Percentiles rank a stretch among this genome's conserved stretches.
These are phyloP conservation scores for Rosalia funebris DNA, from an alignment of 2,888 invertebrate species.

Conservation along the genomic window DNA sequence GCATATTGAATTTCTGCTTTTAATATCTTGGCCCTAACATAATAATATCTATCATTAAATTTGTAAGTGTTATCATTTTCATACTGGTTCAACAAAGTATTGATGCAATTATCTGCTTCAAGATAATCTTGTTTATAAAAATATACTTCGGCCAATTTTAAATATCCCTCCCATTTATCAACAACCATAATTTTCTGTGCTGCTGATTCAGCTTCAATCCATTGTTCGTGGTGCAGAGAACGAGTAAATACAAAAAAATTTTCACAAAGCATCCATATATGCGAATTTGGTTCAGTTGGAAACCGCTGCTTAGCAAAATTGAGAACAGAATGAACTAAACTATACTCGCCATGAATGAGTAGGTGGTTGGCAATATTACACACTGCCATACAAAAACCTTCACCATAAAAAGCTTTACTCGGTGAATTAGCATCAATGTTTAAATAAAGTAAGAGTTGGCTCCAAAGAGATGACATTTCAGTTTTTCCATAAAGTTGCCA, in stretches of 20 bases:
- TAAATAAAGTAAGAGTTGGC: conserved; percentile 81
- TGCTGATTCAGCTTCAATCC: conserved; percentile 76
- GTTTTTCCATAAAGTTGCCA: conserved; percentile 91
- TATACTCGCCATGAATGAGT: conserved; percentile 68
- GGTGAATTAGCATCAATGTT: conserved; percentile 72
- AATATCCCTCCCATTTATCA: conserved; percentile 74
- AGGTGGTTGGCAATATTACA: conserved; percentile 73
- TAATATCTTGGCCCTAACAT: conserved; percentile 76
- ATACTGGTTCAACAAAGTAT: conserved; percentile 67
- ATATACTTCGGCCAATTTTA: conserved; percentile 69
- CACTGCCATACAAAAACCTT: conserved; percentile 76
- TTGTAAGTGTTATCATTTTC: conserved; percentile 67
- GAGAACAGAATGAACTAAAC: conserved; percentile 69
- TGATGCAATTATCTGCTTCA: conserved; percentile 62
- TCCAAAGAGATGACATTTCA: conserved; percentile 83
- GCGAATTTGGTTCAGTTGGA: conserved; percentile 71
- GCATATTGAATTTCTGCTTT: conserved; percentile 74
- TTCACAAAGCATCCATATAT: conserved; percentile 76
- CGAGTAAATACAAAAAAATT: conserved; percentile 65
- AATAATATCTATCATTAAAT: conserved; percentile 64
- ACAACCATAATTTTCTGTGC: conserved; percentile 75
- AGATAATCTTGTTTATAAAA: conserved; percentile 67
- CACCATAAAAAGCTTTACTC: conserved; percentile 67
- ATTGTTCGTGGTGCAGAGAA: conserved; percentile 68
- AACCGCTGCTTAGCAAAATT: conserved; percentile 71